A percentile compares a stretch with the other conserved stretches of the same genome.
These are phyloP conservation scores for Protula sp. DNA, from an alignment of 2,888 invertebrate species.

Conservation along the genomic window DNA sequence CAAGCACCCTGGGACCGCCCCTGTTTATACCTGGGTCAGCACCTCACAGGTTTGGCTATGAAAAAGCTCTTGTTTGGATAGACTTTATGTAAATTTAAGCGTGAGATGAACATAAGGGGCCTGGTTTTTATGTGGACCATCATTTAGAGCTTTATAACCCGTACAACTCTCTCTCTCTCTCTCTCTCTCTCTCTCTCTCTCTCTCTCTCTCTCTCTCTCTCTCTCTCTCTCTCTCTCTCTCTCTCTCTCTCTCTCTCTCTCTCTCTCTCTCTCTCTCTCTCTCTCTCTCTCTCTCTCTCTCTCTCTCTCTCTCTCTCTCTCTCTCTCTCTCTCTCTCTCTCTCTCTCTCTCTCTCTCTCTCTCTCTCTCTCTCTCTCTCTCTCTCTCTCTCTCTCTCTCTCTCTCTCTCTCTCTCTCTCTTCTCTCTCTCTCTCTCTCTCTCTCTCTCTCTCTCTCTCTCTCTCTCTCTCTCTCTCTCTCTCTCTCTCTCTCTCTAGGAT, in stretches of 20 bases:
- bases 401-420: conserved; percentile 1
- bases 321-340: conserved; percentile 4
- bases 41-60: too few species aligned
- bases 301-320: conserved; percentile 1
- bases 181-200: conserved; percentile 2
- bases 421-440: not conserved
- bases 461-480: not conserved
- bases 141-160: too few species aligned
- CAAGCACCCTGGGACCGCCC: too few species aligned
- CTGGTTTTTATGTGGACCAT: too few species aligned
- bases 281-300: conserved; percentile 3
- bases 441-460: conserved; percentile 1
- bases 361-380: not conserved
- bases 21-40: too few species aligned
- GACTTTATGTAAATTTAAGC: too few species aligned
- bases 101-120: too few species aligned
- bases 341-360: conserved; percentile 3
- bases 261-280: not conserved
- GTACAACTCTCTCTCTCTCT: conserved; percentile 2
- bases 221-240: conserved; percentile 1
- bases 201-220: not conserved
- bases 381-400: not conserved
- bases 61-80: too few species aligned
- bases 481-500: too few species aligned
- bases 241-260: conserved; percentile 3